Evolutionary conservation across 2,797 vertebrate genomes (phyloP).

Genomic region (Cetoscarus ocellatus): DNA sequence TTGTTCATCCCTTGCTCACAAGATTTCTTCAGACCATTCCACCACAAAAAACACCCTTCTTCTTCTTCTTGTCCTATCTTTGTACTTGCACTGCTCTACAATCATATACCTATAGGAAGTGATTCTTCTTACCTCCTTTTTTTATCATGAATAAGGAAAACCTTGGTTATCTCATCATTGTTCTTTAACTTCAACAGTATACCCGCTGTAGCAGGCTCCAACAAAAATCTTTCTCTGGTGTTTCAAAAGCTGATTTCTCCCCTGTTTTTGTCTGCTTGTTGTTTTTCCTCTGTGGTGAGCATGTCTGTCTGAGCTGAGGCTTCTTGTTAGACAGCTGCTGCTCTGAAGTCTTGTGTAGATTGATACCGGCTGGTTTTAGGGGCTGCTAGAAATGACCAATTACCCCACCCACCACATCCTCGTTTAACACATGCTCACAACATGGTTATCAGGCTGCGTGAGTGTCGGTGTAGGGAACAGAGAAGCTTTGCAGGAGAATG

Average conservation of each 20-base stretch:
- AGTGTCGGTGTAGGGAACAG: conserved; percentile 9
- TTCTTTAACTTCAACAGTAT: conserved; percentile 5
- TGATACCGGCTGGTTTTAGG: conserved; percentile 58
- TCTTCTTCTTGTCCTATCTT: too few species aligned
- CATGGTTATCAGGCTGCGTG: conserved; percentile 33
- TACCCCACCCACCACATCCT: conserved; percentile 50
- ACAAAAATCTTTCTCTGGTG: conserved; percentile 12
- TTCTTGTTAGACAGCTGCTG: conserved; percentile 38
- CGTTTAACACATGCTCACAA: conserved; percentile 64
- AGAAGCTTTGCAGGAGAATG: conserved; percentile 9
- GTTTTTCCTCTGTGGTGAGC: conserved; percentile 31
- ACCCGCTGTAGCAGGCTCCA: conserved; percentile 14
- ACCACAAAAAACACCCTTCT: too few species aligned
- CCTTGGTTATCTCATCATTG: conserved; percentile 2
- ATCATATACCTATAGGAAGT: too few species aligned
- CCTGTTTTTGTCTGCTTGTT: conserved; percentile 31
- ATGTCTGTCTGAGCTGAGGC: conserved; percentile 52
- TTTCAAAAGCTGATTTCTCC: conserved; percentile 43
- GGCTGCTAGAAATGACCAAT: conserved; percentile 50
- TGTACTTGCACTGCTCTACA: too few species aligned
- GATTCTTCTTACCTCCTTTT: too few species aligned
- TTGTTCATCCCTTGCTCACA: too few species aligned
- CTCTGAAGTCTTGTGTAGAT: conserved; percentile 54
- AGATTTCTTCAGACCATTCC: too few species aligned
- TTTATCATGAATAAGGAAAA: background rate